Conservation (phyloP, 2,888 invertebrate species). For the Drosophila acutilabella region DNA sequence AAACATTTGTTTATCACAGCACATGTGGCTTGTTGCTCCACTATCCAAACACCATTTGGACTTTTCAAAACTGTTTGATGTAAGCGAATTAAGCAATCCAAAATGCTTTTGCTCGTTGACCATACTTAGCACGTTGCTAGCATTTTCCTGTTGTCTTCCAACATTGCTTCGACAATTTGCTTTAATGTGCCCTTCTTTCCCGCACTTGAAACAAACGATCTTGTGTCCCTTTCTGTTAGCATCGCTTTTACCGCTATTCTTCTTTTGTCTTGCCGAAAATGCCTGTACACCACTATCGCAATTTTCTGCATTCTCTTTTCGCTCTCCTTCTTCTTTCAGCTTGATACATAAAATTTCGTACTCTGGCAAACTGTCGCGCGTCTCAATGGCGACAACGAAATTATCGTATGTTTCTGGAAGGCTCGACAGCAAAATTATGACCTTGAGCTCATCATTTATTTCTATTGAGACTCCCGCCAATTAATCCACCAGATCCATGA, state of each 20-base stretch:
- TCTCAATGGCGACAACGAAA: conserved; percentile 19
- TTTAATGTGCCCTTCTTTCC: too few relatives aligned
- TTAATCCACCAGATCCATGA: background rate
- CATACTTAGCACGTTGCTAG: background rate
- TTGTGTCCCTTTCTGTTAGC: background rate
- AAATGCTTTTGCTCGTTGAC: background rate
- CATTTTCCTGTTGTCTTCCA: background rate
- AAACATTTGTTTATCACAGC: too few relatives aligned
- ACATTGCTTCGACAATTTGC: conserved; percentile 4
- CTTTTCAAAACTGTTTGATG: conserved; percentile 7
- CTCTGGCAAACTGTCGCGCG: conserved; percentile 9
- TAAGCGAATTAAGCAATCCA: conserved; percentile 2
- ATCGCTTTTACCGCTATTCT: background rate
- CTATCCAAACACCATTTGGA: conserved; percentile 15
- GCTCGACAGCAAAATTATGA: conserved; percentile 11
- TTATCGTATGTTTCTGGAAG: conserved; percentile 8
- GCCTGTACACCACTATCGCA: background rate
- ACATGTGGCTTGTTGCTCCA: conserved; percentile 14
- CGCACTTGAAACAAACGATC: too few relatives aligned
- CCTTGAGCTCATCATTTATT: background rate
- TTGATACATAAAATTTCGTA: conserved; percentile 17
- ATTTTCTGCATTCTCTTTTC: conserved; percentile 5
- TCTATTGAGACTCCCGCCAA: background rate
- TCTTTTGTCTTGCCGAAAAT: conserved; percentile 5
- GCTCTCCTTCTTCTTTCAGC: conserved; percentile 17